Conservation (phyloP, 2,888 invertebrate genomes). For the Trachelus iudaicus region DNA sequence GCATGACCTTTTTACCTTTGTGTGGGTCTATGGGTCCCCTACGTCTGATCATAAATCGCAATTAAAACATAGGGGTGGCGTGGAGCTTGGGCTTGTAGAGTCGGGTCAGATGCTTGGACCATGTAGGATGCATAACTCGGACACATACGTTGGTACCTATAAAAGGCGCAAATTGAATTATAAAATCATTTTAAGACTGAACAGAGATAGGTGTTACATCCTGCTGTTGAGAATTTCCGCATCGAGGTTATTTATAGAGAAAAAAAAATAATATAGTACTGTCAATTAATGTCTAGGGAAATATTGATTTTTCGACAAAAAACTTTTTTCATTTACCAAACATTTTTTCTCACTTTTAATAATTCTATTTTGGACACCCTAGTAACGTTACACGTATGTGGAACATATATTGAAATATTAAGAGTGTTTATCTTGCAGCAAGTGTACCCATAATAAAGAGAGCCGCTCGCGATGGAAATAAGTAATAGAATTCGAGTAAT, state of each 20-base stretch:
- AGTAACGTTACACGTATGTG: not conserved
- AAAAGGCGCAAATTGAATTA: not conserved
- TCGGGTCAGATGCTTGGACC: not conserved
- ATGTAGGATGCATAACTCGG: conserved; percentile 1
- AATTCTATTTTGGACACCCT: not conserved
- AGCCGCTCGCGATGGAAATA: not conserved
- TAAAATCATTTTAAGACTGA: conserved; percentile 4
- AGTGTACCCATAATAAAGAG: not conserved
- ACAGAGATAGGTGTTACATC: not conserved
- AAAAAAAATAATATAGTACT: not conserved
- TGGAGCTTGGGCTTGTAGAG: not conserved
- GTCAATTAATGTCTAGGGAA: not conserved
- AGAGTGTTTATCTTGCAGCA: not conserved
- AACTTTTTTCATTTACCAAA: not conserved
- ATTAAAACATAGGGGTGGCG: conserved; percentile 8
- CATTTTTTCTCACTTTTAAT: not conserved
- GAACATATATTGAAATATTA: not conserved
- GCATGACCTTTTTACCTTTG: not conserved
- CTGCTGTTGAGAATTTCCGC: not conserved
- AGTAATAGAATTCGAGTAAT: not conserved
- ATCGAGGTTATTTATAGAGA: not conserved
- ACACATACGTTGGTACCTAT: not conserved
- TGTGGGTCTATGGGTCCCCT: conserved; percentile 1
- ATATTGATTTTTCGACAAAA: not conserved
- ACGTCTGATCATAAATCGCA: conserved; percentile 7